These are phyloP conservation scores for Biston stratarius DNA, from an alignment of 2,888 invertebrate genomes.

Conservation along the genomic window DNA sequence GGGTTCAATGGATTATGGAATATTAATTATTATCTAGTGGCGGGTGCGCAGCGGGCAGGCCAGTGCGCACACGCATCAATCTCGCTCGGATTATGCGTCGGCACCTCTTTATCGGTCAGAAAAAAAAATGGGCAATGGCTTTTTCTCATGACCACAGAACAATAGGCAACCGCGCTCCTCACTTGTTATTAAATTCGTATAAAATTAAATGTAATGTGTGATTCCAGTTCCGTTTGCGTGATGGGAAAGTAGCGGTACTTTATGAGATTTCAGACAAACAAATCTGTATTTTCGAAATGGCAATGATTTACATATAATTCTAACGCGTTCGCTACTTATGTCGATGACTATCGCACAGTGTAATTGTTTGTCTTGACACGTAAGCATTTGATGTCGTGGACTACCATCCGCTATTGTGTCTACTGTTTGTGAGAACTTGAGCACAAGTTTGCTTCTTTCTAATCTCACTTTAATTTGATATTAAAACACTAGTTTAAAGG, in stretches of 20 bases:
- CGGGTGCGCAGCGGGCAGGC: slow-evolving; percentile 76
- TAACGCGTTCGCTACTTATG: slow-evolving; percentile 53
- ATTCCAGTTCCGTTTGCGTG: slow-evolving; percentile 82
- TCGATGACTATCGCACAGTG: slow-evolving; percentile 56
- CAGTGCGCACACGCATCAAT: slow-evolving; percentile 79
- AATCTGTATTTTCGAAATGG: slow-evolving; percentile 59
- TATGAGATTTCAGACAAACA: slow-evolving; percentile 63
- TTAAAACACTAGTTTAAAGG: slow-evolving; percentile 26
- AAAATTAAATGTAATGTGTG: slow-evolving; percentile 86
- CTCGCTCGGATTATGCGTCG: slow-evolving; percentile 78
- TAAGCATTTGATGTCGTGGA: slow-evolving; percentile 45
- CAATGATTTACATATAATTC: slow-evolving; percentile 63
- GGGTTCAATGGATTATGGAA: slow-evolving; percentile 79
- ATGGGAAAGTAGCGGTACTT: slow-evolving; percentile 80
- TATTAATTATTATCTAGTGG: slow-evolving; percentile 74
- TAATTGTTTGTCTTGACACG: slow-evolving; percentile 50
- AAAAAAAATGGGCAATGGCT: slow-evolving; percentile 71
- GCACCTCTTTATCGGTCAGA: slow-evolving; percentile 82
- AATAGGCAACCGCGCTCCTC: slow-evolving; percentile 76
- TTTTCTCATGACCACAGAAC: slow-evolving; percentile 81
- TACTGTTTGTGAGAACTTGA: slow-evolving; percentile 43
- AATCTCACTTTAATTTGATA: slow-evolving; percentile 38
- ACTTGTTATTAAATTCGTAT: slow-evolving; percentile 86
- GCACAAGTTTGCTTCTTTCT: slow-evolving; percentile 33
- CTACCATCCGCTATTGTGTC: slow-evolving; percentile 41